Percentiles rank a stretch among this genome's conserved stretches.
These are phyloP conservation scores for Ramphastos sulfuratus DNA, from an alignment of 2,113 vertebrate species.

Conservation along the genomic window DNA sequence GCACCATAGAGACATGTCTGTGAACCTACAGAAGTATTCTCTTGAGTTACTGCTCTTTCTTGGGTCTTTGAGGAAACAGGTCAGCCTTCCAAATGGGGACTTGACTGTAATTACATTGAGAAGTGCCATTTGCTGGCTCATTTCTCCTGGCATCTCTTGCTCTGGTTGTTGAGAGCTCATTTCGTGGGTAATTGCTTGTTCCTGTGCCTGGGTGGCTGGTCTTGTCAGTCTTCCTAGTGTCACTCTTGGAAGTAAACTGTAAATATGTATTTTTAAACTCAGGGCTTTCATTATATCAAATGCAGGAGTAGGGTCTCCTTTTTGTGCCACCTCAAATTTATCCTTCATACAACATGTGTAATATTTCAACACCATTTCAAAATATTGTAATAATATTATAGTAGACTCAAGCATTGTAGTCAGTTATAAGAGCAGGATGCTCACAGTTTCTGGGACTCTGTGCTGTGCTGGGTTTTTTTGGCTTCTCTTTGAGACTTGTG, in stretches of 20 bases:
- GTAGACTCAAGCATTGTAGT: not conserved
- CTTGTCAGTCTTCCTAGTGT: not conserved
- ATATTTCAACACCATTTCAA: not conserved
- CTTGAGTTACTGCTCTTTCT: not conserved
- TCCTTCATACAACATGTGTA: fast-evolving
- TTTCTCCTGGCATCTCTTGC: not conserved
- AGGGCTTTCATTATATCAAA: not conserved
- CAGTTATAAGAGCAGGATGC: slow-evolving; percentile 39
- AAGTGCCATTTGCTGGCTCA: not conserved
- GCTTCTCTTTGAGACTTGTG: slow-evolving; percentile 22
- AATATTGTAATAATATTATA: not conserved
- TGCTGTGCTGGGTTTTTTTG: not conserved
- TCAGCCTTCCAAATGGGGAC: not conserved
- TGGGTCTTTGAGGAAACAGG: not conserved
- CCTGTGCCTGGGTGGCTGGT: not conserved
- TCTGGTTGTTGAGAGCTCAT: not conserved
- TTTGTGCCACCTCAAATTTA: not conserved
- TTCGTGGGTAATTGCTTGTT: not conserved
- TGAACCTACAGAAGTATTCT: not conserved
- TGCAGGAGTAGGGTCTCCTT: fast-evolving
- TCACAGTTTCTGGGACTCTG: slow-evolving; percentile 8
- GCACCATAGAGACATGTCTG: not conserved
- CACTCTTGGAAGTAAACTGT: not conserved
- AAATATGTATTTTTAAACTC: not conserved
- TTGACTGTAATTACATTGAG: not conserved